Percentiles rank a stretch among this genome's conserved stretches.
Evolutionary conservation across 2,113 vertebrate species (phyloP).

Genomic region (Oncorhynchus gorbuscha): DNA sequence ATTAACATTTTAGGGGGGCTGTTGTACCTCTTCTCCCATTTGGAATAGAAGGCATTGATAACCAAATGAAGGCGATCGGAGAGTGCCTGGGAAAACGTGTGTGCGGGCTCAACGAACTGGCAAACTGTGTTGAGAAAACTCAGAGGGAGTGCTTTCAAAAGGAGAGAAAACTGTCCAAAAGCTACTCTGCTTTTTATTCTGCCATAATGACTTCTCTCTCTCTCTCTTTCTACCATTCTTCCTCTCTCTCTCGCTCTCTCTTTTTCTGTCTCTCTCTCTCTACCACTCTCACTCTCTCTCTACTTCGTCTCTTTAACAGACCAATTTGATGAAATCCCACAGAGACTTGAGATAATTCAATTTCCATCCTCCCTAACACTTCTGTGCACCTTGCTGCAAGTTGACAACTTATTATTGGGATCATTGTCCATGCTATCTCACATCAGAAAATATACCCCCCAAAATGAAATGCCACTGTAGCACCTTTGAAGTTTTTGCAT

Average conservation of each 20-base stretch:
- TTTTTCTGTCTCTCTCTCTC: slow-evolving; percentile 15
- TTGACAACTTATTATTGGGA: not conserved
- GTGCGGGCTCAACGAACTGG: slow-evolving; percentile 1
- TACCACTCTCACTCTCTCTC: not conserved
- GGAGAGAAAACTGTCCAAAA: slow-evolving; percentile 32
- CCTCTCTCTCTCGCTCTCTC: not conserved
- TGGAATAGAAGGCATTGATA: not conserved
- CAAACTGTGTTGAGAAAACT: slow-evolving; percentile 27
- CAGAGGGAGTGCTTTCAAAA: slow-evolving; percentile 11
- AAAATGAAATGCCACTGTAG: no score
- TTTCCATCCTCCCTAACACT: slow-evolving; percentile 37
- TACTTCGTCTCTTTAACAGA: slow-evolving; percentile 33
- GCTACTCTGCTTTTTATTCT: slow-evolving; percentile 9
- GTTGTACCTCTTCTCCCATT: no score
- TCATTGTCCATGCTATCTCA: not conserved
- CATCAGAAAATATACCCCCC: no score
- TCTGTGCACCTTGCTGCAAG: not conserved
- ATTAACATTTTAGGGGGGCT: slow-evolving; percentile 33
- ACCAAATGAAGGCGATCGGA: not conserved
- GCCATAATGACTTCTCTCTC: slow-evolving; percentile 18
- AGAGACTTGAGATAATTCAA: slow-evolving; percentile 47
- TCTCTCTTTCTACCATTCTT: not conserved
- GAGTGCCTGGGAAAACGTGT: not conserved
- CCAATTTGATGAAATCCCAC: slow-evolving; percentile 51
- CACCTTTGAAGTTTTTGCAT: no score